Base-by-base conservation (phyloP, 2,888 invertebrate genomes). In the Coenonympha glycerion region DNA sequence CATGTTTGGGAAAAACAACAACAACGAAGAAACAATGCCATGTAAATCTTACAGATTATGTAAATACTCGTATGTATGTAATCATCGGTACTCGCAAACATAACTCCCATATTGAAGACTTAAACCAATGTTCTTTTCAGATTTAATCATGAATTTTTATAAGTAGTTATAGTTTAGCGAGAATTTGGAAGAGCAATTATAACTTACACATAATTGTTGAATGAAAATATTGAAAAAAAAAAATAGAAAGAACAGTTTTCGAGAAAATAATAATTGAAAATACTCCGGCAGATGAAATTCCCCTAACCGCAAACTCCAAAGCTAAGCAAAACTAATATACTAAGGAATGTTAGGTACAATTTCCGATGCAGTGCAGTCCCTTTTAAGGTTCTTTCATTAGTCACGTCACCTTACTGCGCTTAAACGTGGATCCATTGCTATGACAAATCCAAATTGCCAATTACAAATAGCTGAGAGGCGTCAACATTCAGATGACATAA, bases 321-420 rank as follows among this genome's bases (percentile, higher is more conserved):
- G 33, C 30, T 41, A 36, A 46, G 40, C 22, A 30, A 34, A 36
- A 34, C 41, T 49, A 41, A 46, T 49, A 49, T 28, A 34, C 49
- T 18, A 41, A 16, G 37, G 47, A 53, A 50, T 50, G 50, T 41
- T n/a, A 21, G 39, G 22, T 15, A 33, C 30, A 22, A 11, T 19
- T 53, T 53, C 41, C 26, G 49, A 3, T 16, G 13, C 36, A 40
- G 41, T 50, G 31, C 47, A 50, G 53, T 15, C 47, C 53, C 50
- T 50, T 50, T 42, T 53, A 47, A 47, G 50, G 50, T 24, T 4
- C 13, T 22, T 42, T 28, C 42, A 36, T 30, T 39, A 24, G 22
- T 18, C 42, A 42, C 49, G 53, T 53, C 42, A 47, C 36, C 13
- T 15, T 15, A 9, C 11, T 42, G 46, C 53, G 36, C 39, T 53